phyloP scores from a whole-genome alignment of 1,140 invertebrate species.

The Tetramorium alpestre region DNA sequence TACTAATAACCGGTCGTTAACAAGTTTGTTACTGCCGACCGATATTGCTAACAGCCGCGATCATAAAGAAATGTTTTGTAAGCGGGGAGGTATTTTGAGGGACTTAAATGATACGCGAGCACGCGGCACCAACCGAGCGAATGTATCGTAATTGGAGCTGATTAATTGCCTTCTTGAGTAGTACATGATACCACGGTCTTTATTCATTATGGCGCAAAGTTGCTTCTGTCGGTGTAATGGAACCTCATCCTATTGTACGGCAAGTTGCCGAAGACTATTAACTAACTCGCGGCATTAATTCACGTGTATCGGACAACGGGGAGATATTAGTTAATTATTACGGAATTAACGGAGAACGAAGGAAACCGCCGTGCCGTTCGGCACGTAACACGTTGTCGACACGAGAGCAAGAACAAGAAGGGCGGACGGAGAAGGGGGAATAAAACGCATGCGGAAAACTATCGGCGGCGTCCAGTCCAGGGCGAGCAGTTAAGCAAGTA shows the following conservation, averaged over 20 bases:
- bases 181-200: constrained; percentile 44
- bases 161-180: constrained; percentile 50
- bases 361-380: neutral
- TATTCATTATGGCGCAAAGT: constrained; percentile 45
- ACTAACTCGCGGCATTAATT: constrained; percentile 51
- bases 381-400: constrained; percentile 3
- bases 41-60: neutral
- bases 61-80: neutral
- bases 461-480: constrained; percentile 36
- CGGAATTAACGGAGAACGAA: constrained; percentile 21
- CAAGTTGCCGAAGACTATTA: constrained; percentile 54
- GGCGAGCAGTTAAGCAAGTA: constrained; percentile 37
- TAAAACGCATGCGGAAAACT: constrained; percentile 28
- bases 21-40: neutral
- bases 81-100: neutral
- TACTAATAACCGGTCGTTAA: constrained; percentile 23
- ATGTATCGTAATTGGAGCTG: neutral
- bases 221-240: constrained; percentile 35
- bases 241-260: constrained; percentile 41
- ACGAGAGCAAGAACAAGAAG: neutral
- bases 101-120: neutral
- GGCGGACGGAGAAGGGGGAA: neutral
- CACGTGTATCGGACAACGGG: constrained; percentile 40
- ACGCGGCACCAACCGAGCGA: neutral
- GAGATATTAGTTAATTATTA: constrained; percentile 60